Base-by-base conservation (phyloP, 2,888 invertebrate genomes). In the Ornithoptera alexandrae region DNA sequence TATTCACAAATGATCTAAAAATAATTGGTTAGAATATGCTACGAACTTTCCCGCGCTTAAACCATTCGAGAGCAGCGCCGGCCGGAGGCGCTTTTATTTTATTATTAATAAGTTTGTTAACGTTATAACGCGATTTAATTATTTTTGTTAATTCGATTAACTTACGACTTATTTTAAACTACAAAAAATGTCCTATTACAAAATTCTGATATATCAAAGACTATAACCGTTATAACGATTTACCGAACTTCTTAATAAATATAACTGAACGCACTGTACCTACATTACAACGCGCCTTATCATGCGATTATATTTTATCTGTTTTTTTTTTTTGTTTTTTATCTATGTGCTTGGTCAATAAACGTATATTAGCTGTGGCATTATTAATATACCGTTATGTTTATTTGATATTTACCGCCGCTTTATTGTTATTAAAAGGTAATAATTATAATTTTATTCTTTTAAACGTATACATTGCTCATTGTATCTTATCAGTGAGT, bases 1-100 rank as follows among this genome's bases (percentile, higher is more conserved):
- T 39, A 39, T 39, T 39, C 10, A 7, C 10, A 39, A 39, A 39
- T 30, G 3, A 39, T 39, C 10, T 6, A 10, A 10, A 39, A 39
- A 39, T 10, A 39, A 39, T 39, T 39, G 39, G 39, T 39, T 39
- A 39, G 39, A 39, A 39, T 6, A 39, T 10, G 10, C 39, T 46
- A 46, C 24, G 12, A 10, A 36, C 63, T 63, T 64, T 64, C 56
- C 64, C 64, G 76, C 76, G 77, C 76, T 75, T 76, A 74, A 72
- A 76, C 74, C 62, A 20, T 74, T 74, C 72, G 73, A 75, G 74
- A 74, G 73, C 76, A 74, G 74, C 74, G 76, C 75, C 74, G 74
- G 73, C 65, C 36, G 56, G 12, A 59, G 69, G 72, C 64, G 72
- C 70, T 62, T 65, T 62, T 59, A 17, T 17, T 36, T 64, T 22